These are phyloP conservation scores for Gari tellinella DNA, from an alignment of 2,888 invertebrate genomes.

Conservation along the genomic window DNA sequence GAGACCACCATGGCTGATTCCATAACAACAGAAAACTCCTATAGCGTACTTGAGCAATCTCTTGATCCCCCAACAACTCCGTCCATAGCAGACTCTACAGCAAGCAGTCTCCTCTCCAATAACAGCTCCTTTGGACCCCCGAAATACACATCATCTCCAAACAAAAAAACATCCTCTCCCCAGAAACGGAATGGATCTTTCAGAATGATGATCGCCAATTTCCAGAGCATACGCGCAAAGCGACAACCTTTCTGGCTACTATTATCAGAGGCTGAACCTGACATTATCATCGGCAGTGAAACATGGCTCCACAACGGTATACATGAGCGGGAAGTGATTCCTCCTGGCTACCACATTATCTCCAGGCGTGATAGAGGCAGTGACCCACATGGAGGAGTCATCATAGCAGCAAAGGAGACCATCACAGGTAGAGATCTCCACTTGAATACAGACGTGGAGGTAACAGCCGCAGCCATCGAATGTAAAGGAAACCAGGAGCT, in stretches of 20 bases:
- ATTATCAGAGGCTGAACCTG: conserved; percentile 2
- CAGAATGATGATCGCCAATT: not conserved
- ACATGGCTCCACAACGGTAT: conserved; percentile 22
- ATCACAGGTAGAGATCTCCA: conserved; percentile 12
- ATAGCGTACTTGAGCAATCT: conserved; percentile 14
- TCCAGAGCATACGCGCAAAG: conserved; percentile 15
- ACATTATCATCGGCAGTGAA: conserved; percentile 12
- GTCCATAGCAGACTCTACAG: not conserved
- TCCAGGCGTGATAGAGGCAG: conserved; percentile 11
- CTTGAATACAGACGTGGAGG: not conserved
- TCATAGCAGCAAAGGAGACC: conserved; percentile 24
- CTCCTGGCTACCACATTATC: conserved; percentile 15
- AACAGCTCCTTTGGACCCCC: conserved; percentile 20
- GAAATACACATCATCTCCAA: conserved; percentile 11
- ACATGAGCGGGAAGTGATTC: conserved; percentile 2
- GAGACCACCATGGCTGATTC: conserved; percentile 1
- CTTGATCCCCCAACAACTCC: not conserved
- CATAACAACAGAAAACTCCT: conserved; percentile 12
- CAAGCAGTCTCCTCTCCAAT: not conserved
- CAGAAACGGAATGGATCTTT: not conserved
- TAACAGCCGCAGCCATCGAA: conserved; percentile 1
- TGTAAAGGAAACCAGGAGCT: conserved; percentile 11
- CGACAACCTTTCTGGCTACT: conserved; percentile 1
- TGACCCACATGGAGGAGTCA: conserved; percentile 17
- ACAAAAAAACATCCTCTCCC: too few relatives aligned